Conservation (phyloP, 2,113 vertebrate genomes). For the Neodontobutis hainanensis region DNA sequence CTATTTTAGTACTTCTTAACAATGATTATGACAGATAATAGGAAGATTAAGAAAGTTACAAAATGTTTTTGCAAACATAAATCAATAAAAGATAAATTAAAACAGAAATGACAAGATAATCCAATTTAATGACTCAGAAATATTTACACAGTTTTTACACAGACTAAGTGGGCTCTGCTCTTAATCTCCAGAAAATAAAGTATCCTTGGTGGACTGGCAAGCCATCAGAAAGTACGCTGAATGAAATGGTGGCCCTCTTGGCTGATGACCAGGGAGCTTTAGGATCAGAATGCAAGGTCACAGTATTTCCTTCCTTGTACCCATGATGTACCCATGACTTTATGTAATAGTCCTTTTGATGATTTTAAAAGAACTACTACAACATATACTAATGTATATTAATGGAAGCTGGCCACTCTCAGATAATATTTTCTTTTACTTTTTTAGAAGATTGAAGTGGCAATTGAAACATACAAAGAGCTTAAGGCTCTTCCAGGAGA, state of each 20-base stretch:
- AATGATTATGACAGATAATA: no score
- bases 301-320: rapidly evolving
- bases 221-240: slow-evolving; percentile 1
- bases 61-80: no score
- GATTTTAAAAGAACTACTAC: background rate
- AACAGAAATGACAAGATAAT: no score
- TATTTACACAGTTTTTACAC: background rate
- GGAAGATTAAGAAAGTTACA: no score
- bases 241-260: slow-evolving; percentile 13
- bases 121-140: no score
- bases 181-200: slow-evolving; percentile 36
- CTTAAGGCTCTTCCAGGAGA: slow-evolving; percentile 22
- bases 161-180: background rate
- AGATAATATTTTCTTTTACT: background rate
- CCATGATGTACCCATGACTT: no score
- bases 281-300: slow-evolving; percentile 27
- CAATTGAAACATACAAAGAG: slow-evolving; percentile 11
- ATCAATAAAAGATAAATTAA: no score
- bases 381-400: background rate
- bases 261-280: slow-evolving; percentile 26
- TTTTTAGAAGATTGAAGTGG: slow-evolving; percentile 30
- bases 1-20: no score
- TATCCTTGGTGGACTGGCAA: slow-evolving; percentile 16
- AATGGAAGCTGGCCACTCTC: background rate
- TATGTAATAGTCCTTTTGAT: background rate